Conservation (phyloP, 1,140 invertebrate genomes). For the Babylonia areolata region DNA sequence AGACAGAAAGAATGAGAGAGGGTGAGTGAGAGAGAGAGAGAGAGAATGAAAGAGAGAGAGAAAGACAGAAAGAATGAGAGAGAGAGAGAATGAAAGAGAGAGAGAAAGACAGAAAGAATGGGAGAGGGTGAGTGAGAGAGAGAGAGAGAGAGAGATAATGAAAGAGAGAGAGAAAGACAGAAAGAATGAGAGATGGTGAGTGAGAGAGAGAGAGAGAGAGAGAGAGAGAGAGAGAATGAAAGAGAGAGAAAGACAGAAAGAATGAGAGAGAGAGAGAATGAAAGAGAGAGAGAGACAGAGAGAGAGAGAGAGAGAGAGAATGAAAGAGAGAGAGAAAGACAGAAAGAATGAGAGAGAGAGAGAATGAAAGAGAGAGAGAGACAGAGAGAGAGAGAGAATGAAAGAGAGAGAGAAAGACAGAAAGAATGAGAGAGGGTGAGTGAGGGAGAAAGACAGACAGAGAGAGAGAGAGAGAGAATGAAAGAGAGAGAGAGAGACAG, state of each 20-base stretch:
- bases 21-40: no score
- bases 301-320: not conserved
- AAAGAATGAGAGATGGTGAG: not conserved
- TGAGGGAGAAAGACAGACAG: no score
- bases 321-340: not conserved
- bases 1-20: no score
- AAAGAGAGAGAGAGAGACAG: no score
- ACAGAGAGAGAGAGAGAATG: not conserved
- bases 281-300: not conserved
- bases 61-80: no score
- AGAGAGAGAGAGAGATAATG: not conserved
- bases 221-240: not conserved
- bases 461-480: no score
- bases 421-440: no score
- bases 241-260: not conserved
- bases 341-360: not conserved
- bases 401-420: no score
- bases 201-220: conserved; percentile 1
- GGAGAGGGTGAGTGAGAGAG: not conserved
- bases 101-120: not conserved
- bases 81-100: no score
- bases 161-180: not conserved
- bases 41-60: no score
- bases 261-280: not conserved
- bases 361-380: not conserved